A percentile compares a stretch with the other conserved stretches of the same genome.
These are phyloP conservation scores for Epistrophe grossulariae DNA, from an alignment of 2,888 invertebrate species.

Conservation along the genomic window DNA sequence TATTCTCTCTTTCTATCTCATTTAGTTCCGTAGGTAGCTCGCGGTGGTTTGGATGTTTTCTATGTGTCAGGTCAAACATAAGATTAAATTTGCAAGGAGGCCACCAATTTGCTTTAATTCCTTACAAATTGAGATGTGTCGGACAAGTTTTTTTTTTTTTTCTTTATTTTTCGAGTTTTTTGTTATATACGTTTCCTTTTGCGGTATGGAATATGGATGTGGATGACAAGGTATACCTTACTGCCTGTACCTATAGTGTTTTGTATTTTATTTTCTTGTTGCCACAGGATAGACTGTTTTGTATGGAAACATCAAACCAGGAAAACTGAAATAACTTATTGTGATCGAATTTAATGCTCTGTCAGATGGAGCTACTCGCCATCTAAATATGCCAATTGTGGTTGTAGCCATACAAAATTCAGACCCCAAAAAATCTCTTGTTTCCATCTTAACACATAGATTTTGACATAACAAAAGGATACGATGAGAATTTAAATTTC, in stretches of 20 bases:
- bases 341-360: slow-evolving; percentile 69
- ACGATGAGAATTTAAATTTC: slow-evolving; percentile 33
- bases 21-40: slow-evolving; percentile 48
- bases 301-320: slow-evolving; percentile 63
- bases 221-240: slow-evolving; percentile 6
- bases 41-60: slow-evolving; percentile 55
- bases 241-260: neutral
- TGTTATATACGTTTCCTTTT: slow-evolving; percentile 34
- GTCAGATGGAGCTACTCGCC: slow-evolving; percentile 60
- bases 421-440: slow-evolving; percentile 40
- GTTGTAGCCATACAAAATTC: slow-evolving; percentile 57
- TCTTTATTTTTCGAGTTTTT: slow-evolving; percentile 11
- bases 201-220: too few relatives aligned
- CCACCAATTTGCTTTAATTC: slow-evolving; percentile 72
- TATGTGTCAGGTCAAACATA: slow-evolving; percentile 39
- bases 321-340: slow-evolving; percentile 55
- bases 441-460: neutral
- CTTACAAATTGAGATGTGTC: slow-evolving; percentile 70
- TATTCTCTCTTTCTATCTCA: slow-evolving; percentile 61
- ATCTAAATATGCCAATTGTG: slow-evolving; percentile 54
- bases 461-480: slow-evolving; percentile 14
- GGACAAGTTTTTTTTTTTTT: slow-evolving; percentile 33
- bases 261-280: slow-evolving; percentile 43
- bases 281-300: slow-evolving; percentile 45
- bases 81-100: slow-evolving; percentile 32